Conservation (phyloP, 23 tunicate species). For the Ascidia mentula region DNA sequence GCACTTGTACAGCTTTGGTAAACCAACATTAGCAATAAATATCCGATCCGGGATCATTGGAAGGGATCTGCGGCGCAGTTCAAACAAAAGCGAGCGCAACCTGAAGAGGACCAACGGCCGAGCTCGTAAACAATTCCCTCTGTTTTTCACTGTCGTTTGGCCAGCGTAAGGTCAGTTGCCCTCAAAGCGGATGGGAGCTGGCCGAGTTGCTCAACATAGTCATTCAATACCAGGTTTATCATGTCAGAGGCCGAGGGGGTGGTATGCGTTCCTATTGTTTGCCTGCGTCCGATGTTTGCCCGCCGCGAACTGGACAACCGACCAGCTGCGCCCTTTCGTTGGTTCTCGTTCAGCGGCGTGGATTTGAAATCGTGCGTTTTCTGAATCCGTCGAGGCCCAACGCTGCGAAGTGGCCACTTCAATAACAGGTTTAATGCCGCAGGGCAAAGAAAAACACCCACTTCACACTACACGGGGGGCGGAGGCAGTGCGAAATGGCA, state of each 20-base stretch:
- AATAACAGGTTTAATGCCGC: slow-evolving; percentile 9
- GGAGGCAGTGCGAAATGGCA: background rate
- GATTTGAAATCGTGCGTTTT: background rate
- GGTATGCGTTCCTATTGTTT: slow-evolving; percentile 3
- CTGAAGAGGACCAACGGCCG: slow-evolving; percentile 1
- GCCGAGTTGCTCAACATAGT: slow-evolving; percentile 9
- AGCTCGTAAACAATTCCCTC: slow-evolving; percentile 1
- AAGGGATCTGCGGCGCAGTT: background rate
- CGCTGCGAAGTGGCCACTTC: slow-evolving; percentile 4
- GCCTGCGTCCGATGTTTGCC: background rate
- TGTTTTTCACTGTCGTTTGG: background rate
- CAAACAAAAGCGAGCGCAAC: background rate
- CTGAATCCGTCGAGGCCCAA: background rate
- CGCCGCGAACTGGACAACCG: background rate
- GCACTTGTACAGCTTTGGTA: no score
- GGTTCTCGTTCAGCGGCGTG: no score
- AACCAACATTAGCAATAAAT: no score
- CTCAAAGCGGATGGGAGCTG: background rate
- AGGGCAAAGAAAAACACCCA: background rate
- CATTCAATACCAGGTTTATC: slow-evolving; percentile 12
- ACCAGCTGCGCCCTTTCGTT: background rate
- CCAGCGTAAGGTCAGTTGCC: slow-evolving; percentile 4
- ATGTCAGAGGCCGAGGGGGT: background rate
- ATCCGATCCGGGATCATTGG: no score
- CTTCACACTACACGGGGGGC: background rate